These are phyloP conservation scores for Pheosia gnoma DNA, from an alignment of 2,888 invertebrate species.

Conservation along the genomic window DNA sequence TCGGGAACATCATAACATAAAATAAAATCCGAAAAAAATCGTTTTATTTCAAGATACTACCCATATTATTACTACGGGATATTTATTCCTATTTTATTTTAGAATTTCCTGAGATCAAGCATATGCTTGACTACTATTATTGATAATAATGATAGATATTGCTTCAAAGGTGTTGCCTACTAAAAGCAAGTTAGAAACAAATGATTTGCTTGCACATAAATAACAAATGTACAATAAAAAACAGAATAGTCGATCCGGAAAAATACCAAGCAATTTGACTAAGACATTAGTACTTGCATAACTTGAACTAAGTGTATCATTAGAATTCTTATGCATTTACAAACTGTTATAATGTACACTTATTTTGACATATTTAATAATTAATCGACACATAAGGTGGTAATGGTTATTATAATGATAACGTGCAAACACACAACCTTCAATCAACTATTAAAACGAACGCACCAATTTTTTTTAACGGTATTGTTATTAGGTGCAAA, in stretches of 20 bases:
- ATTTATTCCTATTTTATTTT: too few relatives aligned
- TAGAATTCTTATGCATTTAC: slow-evolving; percentile 23
- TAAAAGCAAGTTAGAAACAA: too few relatives aligned
- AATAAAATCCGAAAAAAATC: too few relatives aligned
- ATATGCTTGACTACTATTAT: too few relatives aligned
- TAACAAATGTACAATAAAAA: too few relatives aligned
- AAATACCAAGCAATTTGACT: background rate
- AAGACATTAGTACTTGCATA: slow-evolving; percentile 20
- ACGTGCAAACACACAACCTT: slow-evolving; percentile 17
- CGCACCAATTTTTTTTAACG: slow-evolving; percentile 10
- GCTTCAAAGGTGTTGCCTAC: too few relatives aligned
- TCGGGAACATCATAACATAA: too few relatives aligned
- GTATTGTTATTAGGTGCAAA: slow-evolving; percentile 21
- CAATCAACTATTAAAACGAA: slow-evolving; percentile 19
- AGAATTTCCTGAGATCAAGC: too few relatives aligned
- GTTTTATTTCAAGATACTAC: too few relatives aligned
- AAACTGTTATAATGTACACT: slow-evolving; percentile 7
- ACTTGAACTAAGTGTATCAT: slow-evolving; percentile 24
- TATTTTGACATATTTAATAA: slow-evolving; percentile 11
- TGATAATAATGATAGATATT: too few relatives aligned
- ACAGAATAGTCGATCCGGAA: background rate
- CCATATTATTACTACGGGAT: too few relatives aligned
- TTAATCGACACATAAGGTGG: slow-evolving; percentile 14
- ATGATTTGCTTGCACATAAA: too few relatives aligned
- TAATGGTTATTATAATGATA: background rate